phyloP scores from a whole-genome alignment of 1,140 invertebrate species.

The Contarinia nasturtii region DNA sequence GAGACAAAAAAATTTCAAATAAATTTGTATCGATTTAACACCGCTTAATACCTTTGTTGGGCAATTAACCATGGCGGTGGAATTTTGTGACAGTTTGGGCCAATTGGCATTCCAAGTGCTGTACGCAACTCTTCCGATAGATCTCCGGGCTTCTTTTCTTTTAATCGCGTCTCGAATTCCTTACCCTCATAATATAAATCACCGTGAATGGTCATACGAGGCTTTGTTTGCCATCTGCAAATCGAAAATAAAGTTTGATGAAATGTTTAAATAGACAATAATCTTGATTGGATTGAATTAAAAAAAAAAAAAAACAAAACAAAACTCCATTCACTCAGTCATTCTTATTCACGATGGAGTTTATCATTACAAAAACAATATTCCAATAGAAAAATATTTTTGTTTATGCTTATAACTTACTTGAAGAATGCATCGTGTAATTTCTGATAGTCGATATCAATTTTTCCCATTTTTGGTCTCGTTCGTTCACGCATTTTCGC shows the following conservation, averaged over 20 bases:
- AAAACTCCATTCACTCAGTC: no score
- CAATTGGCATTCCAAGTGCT: constrained; percentile 96
- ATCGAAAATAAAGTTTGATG: constrained; percentile 5
- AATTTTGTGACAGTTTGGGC: constrained; percentile 68
- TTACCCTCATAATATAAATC: constrained; percentile 99
- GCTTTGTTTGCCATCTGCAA: constrained; percentile 90
- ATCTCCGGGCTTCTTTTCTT: constrained; percentile 98
- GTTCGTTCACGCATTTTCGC: constrained; percentile 96
- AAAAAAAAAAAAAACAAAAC: no score
- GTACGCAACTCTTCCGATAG: constrained; percentile 88
- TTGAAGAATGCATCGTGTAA: constrained; percentile 99
- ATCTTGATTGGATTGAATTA: not conserved
- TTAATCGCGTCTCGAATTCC: constrained; percentile 93
- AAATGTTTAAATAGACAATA: not conserved
- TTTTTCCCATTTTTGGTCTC: constrained; percentile 95
- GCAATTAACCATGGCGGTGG: constrained; percentile 99
- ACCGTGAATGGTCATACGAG: constrained; percentile 95
- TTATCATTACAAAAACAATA: no score
- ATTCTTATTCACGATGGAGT: not conserved
- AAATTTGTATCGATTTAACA: no score
- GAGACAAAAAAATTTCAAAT: not conserved
- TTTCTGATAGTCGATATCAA: constrained; percentile 99
- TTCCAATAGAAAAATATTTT: no score
- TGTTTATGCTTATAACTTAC: no score
- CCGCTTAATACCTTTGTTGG: constrained; percentile 60